Evolutionary conservation across 2,888 invertebrate species (phyloP).

Genomic region (Entomobrya proxima): DNA sequence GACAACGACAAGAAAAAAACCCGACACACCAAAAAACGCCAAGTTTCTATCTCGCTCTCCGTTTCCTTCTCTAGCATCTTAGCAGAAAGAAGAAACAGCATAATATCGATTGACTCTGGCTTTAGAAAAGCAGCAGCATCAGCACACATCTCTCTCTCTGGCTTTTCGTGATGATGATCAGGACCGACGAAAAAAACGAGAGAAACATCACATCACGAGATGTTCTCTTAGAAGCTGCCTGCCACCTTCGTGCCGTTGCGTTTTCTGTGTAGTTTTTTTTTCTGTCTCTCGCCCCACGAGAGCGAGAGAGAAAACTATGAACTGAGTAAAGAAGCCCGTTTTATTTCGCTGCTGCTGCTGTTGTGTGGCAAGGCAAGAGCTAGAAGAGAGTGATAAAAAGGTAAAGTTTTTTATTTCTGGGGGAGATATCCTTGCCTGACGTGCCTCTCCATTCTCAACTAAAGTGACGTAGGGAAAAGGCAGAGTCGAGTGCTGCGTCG

Average conservation of each 20-base stretch:
- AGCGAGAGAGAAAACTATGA: slow-evolving; percentile 1
- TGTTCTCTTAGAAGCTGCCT: too few species aligned
- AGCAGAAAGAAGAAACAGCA: slow-evolving; percentile 14
- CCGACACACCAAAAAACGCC: background rate
- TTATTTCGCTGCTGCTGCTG: background rate
- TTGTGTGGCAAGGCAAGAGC: background rate
- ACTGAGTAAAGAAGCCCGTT: background rate
- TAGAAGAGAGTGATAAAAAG: background rate
- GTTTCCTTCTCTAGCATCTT: background rate
- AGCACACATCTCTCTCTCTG: background rate
- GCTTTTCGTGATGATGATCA: background rate
- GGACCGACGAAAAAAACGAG: background rate
- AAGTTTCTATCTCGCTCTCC: background rate
- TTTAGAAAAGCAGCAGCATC: background rate
- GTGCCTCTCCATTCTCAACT: slow-evolving; percentile 1
- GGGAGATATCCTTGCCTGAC: slow-evolving; percentile 39
- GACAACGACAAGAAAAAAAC: too few species aligned
- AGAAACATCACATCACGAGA: background rate
- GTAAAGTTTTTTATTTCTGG: background rate
- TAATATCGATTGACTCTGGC: slow-evolving; percentile 39
- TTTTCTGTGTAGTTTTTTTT: slow-evolving; percentile 1
- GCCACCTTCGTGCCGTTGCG: background rate
- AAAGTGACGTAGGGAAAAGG: slow-evolving; percentile 50
- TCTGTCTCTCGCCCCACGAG: too few species aligned
- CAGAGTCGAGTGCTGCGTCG: slow-evolving; percentile 63